Conservation (phyloP, 2,888 invertebrate genomes). For the Oscheius onirici region DNA sequence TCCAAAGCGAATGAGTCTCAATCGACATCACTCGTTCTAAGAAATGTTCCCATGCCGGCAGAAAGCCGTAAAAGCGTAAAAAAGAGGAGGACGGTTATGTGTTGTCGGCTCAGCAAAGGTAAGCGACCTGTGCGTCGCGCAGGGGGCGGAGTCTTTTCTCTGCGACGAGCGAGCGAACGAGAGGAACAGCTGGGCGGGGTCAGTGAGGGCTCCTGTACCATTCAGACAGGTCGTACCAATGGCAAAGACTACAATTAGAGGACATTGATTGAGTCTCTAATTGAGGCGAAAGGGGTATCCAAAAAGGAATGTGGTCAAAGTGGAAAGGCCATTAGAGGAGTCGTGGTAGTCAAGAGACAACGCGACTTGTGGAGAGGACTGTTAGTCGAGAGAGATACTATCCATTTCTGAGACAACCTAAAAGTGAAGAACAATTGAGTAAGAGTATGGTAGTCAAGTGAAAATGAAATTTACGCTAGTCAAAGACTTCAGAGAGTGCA, state of each 20-base stretch:
- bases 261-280: constrained; percentile 17
- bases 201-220: constrained; percentile 15
- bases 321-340: not conserved
- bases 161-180: not conserved
- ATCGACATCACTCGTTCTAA: too few species aligned
- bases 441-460: too few species aligned
- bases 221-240: constrained; percentile 13
- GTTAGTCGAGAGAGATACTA: too few species aligned
- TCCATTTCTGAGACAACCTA: too few species aligned
- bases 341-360: too few species aligned
- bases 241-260: constrained; percentile 20
- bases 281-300: not conserved
- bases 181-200: constrained; percentile 20
- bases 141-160: constrained; percentile 7
- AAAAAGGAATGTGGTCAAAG: not conserved
- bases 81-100: not conserved
- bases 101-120: constrained; percentile 23
- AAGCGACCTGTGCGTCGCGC: constrained; percentile 20
- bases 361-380: too few species aligned
- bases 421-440: too few species aligned
- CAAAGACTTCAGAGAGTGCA: too few species aligned
- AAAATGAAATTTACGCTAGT: too few species aligned
- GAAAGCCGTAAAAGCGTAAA: too few species aligned
- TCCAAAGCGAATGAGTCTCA: not conserved
- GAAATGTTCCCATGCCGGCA: too few species aligned